These are phyloP conservation scores for Thaumatotibia leucotreta DNA, from an alignment of 1,140 invertebrate genomes.

Conservation along the genomic window DNA sequence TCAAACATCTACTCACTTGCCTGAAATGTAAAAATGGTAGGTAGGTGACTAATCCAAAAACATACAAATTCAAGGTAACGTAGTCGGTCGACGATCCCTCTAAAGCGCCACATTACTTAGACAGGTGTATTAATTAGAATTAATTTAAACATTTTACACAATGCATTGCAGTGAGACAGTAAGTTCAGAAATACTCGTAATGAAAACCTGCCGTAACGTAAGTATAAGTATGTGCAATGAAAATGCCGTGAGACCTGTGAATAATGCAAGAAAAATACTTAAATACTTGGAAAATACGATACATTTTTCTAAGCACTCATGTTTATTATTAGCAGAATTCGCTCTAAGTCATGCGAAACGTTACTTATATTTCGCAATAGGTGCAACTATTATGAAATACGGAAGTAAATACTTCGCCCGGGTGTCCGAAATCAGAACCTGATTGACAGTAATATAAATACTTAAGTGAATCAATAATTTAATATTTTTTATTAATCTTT, in stretches of 20 bases:
- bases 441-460: too few species aligned
- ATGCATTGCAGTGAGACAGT: background rate
- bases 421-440: background rate
- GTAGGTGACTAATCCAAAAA: background rate
- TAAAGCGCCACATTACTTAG: background rate
- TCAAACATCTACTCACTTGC: too few species aligned
- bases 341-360: too few species aligned
- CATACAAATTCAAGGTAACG: background rate
- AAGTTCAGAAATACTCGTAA: background rate
- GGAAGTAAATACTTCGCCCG: background rate
- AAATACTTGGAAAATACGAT: too few species aligned
- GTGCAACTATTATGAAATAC: background rate
- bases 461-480: too few species aligned
- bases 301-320: too few species aligned
- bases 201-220: too few species aligned
- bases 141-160: background rate
- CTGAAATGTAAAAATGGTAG: background rate
- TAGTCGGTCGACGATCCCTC: background rate
- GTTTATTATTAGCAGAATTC: too few species aligned
- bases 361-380: background rate
- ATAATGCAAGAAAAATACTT: too few species aligned
- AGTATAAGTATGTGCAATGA: too few species aligned
- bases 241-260: too few species aligned
- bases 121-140: constrained; percentile 2
- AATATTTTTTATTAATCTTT: too few species aligned